Evolutionary conservation across 1,140 invertebrate genomes (phyloP).

Genomic region (Armadillidium nasatum): DNA sequence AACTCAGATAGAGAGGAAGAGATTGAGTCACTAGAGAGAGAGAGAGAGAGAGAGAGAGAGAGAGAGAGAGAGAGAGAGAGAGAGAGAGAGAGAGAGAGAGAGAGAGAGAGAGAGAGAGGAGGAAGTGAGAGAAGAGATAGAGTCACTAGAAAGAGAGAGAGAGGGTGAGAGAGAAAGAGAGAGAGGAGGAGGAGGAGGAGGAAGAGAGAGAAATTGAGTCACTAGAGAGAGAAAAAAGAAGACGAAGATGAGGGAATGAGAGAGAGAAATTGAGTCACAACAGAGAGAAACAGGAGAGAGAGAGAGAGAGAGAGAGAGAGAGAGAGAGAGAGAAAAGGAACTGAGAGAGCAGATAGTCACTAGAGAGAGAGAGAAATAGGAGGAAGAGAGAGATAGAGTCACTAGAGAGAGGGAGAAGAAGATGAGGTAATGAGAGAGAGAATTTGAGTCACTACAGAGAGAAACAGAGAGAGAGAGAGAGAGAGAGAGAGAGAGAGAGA

Average conservation of each 20-base stretch:
- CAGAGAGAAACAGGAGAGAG: neutral
- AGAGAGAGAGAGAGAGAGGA: neutral
- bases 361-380: neutral
- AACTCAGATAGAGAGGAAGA: slow-evolving; percentile 5
- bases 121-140: too few relatives aligned
- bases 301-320: slow-evolving; percentile 16
- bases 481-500: neutral
- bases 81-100: slow-evolving; percentile 6
- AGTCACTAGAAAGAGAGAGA: too few relatives aligned
- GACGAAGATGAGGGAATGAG: neutral
- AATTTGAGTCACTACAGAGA: too few relatives aligned
- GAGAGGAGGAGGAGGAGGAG: too few relatives aligned
- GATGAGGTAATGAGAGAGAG: neutral
- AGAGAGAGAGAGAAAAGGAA: neutral
- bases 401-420: neutral
- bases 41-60: neutral
- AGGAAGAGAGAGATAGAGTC: neutral
- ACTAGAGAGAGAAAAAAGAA: neutral
- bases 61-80: neutral
- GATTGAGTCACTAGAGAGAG: neutral
- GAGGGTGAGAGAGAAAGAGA: too few relatives aligned
- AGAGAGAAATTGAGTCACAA: too few relatives aligned
- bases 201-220: neutral
- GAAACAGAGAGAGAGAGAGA: neutral
- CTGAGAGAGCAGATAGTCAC: too few relatives aligned